Conservation (phyloP, 2,113 vertebrate species). For the Myanophis thanlyinensis region DNA sequence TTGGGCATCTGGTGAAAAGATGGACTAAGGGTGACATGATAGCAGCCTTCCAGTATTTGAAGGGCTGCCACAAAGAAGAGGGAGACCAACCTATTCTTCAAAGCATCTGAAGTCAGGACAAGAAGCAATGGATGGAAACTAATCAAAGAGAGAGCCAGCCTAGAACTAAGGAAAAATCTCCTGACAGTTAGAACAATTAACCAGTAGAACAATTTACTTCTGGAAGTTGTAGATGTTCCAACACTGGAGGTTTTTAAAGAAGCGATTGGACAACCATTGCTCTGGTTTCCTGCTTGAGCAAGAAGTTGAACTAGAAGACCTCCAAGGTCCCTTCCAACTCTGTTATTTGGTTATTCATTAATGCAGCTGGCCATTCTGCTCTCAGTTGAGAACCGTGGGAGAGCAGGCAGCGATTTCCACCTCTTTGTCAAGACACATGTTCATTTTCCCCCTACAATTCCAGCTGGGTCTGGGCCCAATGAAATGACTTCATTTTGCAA, state of each 20-base stretch:
- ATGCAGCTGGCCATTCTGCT: not conserved
- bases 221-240: not conserved
- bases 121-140: not conserved
- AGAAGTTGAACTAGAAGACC: not conserved
- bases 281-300: not conserved
- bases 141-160: not conserved
- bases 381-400: not conserved
- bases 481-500: conserved; percentile 56
- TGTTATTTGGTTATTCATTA: conserved; percentile 33
- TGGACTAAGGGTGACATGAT: not conserved
- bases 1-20: not conserved
- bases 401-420: not conserved
- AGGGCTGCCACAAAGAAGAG: not conserved
- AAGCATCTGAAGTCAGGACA: not conserved
- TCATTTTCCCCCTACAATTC: conserved; percentile 14
- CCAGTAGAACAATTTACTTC: not conserved
- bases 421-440: not conserved
- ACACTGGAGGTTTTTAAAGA: not conserved
- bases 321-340: not conserved
- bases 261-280: not conserved
- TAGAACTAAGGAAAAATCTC: not conserved
- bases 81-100: not conserved
- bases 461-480: conserved; percentile 43
- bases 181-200: not conserved
- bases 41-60: not conserved